Percentiles rank a stretch among this genome's conserved stretches.
phyloP scores from a whole-genome alignment of 2,888 invertebrate species.

The Xestia xanthographa region DNA sequence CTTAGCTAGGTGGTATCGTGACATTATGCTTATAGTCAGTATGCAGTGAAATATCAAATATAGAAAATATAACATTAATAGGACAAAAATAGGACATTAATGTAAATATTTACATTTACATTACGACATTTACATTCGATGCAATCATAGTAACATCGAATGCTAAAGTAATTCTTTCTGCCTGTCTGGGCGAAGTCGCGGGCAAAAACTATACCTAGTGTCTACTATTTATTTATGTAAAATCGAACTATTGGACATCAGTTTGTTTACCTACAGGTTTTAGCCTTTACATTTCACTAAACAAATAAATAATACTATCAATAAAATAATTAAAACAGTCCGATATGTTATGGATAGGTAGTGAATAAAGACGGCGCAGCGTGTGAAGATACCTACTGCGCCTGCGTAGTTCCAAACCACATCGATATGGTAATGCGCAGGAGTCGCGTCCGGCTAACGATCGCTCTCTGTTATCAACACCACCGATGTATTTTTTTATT shows the following conservation, averaged over 20 bases:
- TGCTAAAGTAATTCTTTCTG: neutral
- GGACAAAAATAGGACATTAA: too few species aligned
- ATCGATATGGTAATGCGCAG: constrained; percentile 23
- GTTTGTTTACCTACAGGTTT: neutral
- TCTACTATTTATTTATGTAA: neutral
- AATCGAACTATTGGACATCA: neutral
- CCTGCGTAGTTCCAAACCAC: constrained; percentile 21
- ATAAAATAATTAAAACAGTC: neutral
- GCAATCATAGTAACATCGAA: too few species aligned
- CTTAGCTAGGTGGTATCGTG: neutral
- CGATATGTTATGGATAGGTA: neutral
- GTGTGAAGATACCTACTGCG: constrained; percentile 31
- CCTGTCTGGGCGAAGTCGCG: neutral
- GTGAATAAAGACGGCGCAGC: neutral
- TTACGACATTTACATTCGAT: too few species aligned
- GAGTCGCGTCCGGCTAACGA: constrained; percentile 17
- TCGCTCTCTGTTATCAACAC: constrained; percentile 6
- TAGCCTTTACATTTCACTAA: neutral
- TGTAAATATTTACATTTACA: too few species aligned
- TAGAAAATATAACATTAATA: neutral
- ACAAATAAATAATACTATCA: neutral
- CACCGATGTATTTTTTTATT: constrained; percentile 13
- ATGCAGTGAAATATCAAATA: neutral
- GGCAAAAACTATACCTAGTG: neutral
- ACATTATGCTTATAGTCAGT: neutral